These are phyloP conservation scores for Trichogramma pretiosum DNA, from an alignment of 1,140 invertebrate species.

Conservation along the genomic window DNA sequence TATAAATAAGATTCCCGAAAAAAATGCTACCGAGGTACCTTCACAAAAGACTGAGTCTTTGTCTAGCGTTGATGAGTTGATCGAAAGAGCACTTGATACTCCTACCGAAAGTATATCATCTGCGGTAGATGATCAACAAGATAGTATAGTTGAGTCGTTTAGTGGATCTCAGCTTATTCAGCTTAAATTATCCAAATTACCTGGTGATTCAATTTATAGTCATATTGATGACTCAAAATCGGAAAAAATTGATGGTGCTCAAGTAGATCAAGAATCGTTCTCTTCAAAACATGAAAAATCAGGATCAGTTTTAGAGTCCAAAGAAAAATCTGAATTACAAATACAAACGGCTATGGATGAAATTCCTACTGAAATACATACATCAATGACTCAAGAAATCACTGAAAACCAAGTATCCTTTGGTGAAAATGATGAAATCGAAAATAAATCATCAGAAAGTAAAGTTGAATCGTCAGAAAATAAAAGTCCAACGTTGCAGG, in stretches of 20 bases:
- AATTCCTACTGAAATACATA: conserved; percentile 16
- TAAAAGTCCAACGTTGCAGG: too few species aligned
- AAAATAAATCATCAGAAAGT: not conserved
- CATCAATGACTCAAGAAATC: conserved; percentile 1
- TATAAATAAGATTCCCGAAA: conserved; percentile 18
- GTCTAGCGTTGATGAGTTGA: not conserved
- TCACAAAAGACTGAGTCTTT: not conserved
- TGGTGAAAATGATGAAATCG: too few species aligned
- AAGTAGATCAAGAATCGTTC: too few species aligned
- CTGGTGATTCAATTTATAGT: not conserved
- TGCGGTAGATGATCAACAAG: conserved; percentile 9
- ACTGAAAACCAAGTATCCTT: not conserved
- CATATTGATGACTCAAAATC: not conserved
- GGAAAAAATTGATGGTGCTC: not conserved
- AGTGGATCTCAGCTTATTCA: conserved; percentile 14
- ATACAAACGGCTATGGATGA: conserved; percentile 7
- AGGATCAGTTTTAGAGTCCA: too few species aligned
- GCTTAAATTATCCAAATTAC: not conserved
- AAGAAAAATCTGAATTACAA: conserved; percentile 1
- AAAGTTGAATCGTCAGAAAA: not conserved
- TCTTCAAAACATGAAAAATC: too few species aligned
- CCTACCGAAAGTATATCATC: conserved; percentile 31
- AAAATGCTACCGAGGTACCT: not conserved
- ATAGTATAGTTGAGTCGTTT: conserved; percentile 7
- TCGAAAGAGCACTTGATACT: not conserved